Percentiles rank a stretch among this genome's conserved stretches.
phyloP scores from a whole-genome alignment of 1,140 invertebrate species.

The Rhyzopertha dominica region DNA sequence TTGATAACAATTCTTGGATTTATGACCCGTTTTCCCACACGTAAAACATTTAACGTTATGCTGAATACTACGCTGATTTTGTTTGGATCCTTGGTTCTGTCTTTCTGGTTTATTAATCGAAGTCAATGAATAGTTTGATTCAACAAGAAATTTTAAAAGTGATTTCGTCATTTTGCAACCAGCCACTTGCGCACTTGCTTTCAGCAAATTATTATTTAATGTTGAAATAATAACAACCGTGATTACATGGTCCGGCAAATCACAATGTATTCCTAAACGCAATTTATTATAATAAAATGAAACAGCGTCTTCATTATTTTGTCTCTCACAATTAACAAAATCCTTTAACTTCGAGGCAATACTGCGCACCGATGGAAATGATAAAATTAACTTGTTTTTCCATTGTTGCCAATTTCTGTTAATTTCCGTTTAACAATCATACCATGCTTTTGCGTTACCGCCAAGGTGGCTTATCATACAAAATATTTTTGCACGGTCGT shows the following conservation, averaged over 20 bases:
- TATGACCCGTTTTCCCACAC: conserved; percentile 3
- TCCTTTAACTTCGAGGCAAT: too few relatives aligned
- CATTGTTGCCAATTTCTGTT: too few relatives aligned
- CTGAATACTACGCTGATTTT: neutral
- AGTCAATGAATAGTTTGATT: too few relatives aligned
- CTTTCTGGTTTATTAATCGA: neutral
- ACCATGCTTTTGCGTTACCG: neutral
- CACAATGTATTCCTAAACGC: conserved; percentile 1
- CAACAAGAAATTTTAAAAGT: conserved; percentile 1
- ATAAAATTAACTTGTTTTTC: too few relatives aligned
- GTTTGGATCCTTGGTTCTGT: neutral
- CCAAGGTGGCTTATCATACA: too few relatives aligned
- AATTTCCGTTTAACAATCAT: too few relatives aligned
- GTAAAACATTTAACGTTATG: neutral
- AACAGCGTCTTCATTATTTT: neutral
- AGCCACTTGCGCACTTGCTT: neutral
- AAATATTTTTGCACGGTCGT: too few relatives aligned
- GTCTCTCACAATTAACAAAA: conserved; percentile 3
- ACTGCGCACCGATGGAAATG: too few relatives aligned
- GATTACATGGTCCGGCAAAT: neutral
- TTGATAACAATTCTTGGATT: neutral
- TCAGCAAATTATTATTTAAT: neutral
- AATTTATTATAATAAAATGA: conserved; percentile 2
- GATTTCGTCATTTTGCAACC: neutral
- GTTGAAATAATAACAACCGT: neutral